Conservation (phyloP, 2,888 invertebrate genomes). For the Caenorhabditis sp. region DNA sequence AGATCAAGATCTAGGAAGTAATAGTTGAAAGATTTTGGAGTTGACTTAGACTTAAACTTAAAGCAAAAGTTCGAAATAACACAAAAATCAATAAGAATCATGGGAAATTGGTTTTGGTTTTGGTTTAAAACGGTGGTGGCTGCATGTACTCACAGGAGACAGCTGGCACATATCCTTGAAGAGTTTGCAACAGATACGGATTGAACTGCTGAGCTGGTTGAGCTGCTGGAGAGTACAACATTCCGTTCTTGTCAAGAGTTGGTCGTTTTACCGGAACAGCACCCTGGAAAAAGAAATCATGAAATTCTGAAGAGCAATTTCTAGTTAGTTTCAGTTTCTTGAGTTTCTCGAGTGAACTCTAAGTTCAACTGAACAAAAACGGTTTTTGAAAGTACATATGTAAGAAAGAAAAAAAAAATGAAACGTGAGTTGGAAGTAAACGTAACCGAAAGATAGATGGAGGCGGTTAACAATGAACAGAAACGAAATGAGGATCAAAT, state of each 20-base stretch:
- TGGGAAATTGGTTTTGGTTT: no score
- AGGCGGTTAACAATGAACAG: conserved; percentile 3
- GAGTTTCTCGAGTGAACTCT: no score
- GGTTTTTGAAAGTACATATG: neutral
- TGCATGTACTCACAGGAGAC: conserved; percentile 77
- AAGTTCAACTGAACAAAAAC: no score
- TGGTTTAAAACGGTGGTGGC: conserved; percentile 37
- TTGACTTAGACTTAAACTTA: no score
- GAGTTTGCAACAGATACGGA: conserved; percentile 71
- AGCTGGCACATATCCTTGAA: conserved; percentile 74
- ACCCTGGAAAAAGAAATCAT: conserved; percentile 65
- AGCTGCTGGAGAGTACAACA: conserved; percentile 63
- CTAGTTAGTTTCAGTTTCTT: no score
- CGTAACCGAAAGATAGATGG: conserved; percentile 5
- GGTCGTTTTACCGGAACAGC: conserved; percentile 74
- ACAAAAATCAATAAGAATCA: neutral
- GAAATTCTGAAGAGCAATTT: neutral
- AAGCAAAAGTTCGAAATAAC: no score
- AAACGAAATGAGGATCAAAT: no score
- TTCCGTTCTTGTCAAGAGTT: conserved; percentile 76
- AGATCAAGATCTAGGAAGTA: conserved; percentile 55
- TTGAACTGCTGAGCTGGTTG: conserved; percentile 70
- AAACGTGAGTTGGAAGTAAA: neutral
- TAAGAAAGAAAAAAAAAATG: neutral
- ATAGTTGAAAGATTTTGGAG: no score